These are phyloP conservation scores for Siniperca obscura DNA, from an alignment of 2,797 vertebrate genomes.

Conservation along the genomic window DNA sequence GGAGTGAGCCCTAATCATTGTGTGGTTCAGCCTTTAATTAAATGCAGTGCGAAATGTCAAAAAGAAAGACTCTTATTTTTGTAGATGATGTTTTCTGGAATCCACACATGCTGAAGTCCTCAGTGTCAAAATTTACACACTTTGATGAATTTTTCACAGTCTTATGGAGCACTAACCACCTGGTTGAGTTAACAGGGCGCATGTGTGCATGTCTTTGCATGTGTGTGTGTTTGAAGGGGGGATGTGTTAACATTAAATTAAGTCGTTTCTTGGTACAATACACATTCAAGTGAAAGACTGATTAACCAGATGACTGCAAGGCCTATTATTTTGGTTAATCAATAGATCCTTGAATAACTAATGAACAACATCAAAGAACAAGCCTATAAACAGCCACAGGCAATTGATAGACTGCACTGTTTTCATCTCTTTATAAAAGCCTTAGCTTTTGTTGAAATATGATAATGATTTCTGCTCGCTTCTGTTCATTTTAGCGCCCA, in stretches of 20 bases:
- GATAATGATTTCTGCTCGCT: slow-evolving; percentile 67
- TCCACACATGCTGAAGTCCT: slow-evolving; percentile 54
- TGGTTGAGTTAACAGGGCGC: slow-evolving; percentile 64
- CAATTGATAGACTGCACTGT: slow-evolving; percentile 69
- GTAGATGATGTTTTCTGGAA: slow-evolving; percentile 54
- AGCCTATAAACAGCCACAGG: slow-evolving; percentile 71
- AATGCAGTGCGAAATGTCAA: slow-evolving; percentile 62
- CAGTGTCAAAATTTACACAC: slow-evolving; percentile 62
- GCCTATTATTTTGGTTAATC: slow-evolving; percentile 81
- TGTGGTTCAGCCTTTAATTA: slow-evolving; percentile 65
- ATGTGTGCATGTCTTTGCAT: slow-evolving; percentile 39
- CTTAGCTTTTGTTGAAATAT: slow-evolving; percentile 75
- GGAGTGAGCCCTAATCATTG: slow-evolving; percentile 65
- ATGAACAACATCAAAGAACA: slow-evolving; percentile 78
- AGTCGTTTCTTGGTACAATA: slow-evolving; percentile 65
- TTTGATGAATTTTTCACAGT: slow-evolving; percentile 80
- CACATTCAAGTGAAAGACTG: slow-evolving; percentile 69
- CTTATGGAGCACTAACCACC: slow-evolving; percentile 67
- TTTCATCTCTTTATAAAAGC: slow-evolving; percentile 76
- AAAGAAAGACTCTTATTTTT: slow-evolving; percentile 43
- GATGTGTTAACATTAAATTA: slow-evolving; percentile 67
- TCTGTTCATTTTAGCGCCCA: slow-evolving; percentile 57
- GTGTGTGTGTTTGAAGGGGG: slow-evolving; percentile 9
- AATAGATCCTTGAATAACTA: slow-evolving; percentile 81
- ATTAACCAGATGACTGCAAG: slow-evolving; percentile 79